phyloP scores from a whole-genome alignment of 2,113 vertebrate genomes.

The Actenoides lindsayi region DNA sequence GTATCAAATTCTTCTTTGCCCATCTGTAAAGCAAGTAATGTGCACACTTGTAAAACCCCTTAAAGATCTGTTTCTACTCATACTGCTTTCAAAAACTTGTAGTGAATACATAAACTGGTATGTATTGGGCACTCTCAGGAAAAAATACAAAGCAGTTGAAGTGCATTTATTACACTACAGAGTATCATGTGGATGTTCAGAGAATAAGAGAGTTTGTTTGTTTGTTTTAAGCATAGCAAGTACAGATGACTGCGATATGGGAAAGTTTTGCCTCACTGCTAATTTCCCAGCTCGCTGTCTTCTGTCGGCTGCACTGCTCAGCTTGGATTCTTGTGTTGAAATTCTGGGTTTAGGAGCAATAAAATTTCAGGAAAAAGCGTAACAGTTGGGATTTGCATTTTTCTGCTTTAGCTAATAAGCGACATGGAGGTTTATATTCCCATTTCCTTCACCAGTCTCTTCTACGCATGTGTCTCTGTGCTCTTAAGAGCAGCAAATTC shows the following conservation, averaged over 20 bases:
- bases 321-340: neutral
- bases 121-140: neutral
- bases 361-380: neutral
- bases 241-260: neutral
- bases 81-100: neutral
- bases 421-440: neutral
- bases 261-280: neutral
- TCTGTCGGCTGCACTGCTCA: neutral
- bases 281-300: neutral
- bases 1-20: neutral
- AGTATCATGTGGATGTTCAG: neutral
- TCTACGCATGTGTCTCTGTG: neutral
- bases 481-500: neutral
- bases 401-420: neutral
- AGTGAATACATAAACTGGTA: neutral
- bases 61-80: neutral
- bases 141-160: neutral
- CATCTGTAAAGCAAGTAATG: neutral
- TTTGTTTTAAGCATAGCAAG: neutral
- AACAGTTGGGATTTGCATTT: rapidly evolving
- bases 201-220: neutral
- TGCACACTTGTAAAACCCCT: neutral
- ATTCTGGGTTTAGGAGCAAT: neutral
- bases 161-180: neutral
- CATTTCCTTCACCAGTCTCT: neutral